Evolutionary conservation across 2,797 vertebrate species (phyloP).

Genomic region (Takifugu ocellatus): DNA sequence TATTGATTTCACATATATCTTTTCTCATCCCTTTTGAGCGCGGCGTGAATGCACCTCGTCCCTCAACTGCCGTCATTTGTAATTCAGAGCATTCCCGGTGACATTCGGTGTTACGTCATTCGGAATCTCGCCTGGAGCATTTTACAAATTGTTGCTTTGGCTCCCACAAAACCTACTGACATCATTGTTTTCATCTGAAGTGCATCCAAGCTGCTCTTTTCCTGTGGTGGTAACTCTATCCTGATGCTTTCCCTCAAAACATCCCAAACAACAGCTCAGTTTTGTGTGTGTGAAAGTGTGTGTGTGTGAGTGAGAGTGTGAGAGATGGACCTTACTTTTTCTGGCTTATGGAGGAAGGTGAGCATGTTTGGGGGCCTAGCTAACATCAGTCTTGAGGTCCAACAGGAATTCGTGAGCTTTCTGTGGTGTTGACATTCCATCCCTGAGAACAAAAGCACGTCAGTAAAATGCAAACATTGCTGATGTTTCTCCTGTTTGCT

Average conservation of each 20-base stretch:
- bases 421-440: constrained; percentile 19
- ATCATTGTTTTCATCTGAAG: constrained; percentile 9
- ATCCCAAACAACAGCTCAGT: constrained; percentile 5
- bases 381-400: not conserved
- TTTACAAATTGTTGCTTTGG: constrained; percentile 49
- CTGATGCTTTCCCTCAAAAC: constrained; percentile 15
- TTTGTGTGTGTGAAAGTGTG: not conserved
- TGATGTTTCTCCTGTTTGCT: constrained; percentile 35
- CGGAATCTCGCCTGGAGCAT: constrained; percentile 38
- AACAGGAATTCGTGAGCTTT: constrained; percentile 13
- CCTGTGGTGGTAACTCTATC: constrained; percentile 1
- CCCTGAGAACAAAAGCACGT: constrained; percentile 24
- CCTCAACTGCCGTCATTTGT: too few relatives aligned
- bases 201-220: constrained; percentile 6
- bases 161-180: constrained; percentile 25
- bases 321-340: constrained; percentile 23
- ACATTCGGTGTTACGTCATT: not conserved
- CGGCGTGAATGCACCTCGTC: too few relatives aligned
- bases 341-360: constrained; percentile 16
- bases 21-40: not conserved
- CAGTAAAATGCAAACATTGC: constrained; percentile 29
- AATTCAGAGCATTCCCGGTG: not conserved
- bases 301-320: too few relatives aligned
- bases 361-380: constrained; percentile 18
- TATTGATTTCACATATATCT: not conserved